phyloP scores from a whole-genome alignment of 2,888 invertebrate species.

The Polymixis lichenea region DNA sequence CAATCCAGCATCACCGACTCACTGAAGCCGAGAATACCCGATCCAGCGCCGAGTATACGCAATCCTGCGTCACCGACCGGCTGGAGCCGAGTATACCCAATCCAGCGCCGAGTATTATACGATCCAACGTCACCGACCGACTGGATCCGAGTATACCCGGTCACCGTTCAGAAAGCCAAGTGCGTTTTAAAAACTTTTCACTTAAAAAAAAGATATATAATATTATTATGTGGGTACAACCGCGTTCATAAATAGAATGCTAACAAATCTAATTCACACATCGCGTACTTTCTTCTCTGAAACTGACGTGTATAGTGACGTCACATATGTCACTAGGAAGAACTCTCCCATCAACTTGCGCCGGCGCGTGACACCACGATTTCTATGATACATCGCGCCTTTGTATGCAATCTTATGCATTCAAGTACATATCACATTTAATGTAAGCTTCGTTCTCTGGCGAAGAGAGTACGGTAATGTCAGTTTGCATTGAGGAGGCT shows the following conservation, averaged over 20 bases:
- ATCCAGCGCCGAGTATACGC: not conserved
- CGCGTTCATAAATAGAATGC: conserved; percentile 26
- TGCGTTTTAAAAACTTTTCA: not conserved
- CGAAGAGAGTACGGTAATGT: conserved; percentile 24
- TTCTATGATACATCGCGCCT: conserved; percentile 62
- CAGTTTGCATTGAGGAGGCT: conserved; percentile 25
- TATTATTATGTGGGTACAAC: not conserved
- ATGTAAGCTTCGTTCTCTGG: conserved; percentile 42
- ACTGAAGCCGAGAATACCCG: not conserved
- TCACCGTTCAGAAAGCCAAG: not conserved
- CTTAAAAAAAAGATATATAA: not conserved
- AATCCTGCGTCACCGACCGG: not conserved
- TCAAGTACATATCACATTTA: conserved; percentile 56
- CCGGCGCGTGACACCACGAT: conserved; percentile 63
- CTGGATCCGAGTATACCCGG: not conserved
- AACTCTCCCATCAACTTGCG: conserved; percentile 39
- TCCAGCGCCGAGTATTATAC: not conserved
- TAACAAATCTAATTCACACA: conserved; percentile 60
- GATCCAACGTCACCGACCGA: not conserved
- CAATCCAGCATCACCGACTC: not conserved
- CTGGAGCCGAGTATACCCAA: not conserved
- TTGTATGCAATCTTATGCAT: conserved; percentile 61
- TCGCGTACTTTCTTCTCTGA: conserved; percentile 52
- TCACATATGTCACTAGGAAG: conserved; percentile 53
- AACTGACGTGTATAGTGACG: conserved; percentile 31